Evolutionary conservation across 2,113 vertebrate species (phyloP).

Genomic region (Heliornis fulica): DNA sequence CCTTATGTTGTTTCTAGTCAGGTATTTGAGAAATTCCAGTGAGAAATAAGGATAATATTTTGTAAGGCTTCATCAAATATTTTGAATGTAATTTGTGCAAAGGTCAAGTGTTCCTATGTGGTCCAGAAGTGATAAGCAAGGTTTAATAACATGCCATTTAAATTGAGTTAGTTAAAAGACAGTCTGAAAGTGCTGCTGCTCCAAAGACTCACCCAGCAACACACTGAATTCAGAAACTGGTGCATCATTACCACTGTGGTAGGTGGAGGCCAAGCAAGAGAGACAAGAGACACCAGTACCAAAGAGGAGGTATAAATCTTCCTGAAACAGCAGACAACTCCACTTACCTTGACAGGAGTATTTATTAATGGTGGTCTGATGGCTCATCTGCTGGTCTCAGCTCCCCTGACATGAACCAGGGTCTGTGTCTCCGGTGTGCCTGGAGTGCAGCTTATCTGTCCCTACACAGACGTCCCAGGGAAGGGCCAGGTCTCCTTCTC

Average conservation of each 20-base stretch:
- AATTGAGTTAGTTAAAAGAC: not conserved
- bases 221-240: not conserved
- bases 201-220: not conserved
- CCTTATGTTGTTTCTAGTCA: not conserved
- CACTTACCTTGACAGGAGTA: not conserved
- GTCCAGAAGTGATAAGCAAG: not conserved
- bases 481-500: not conserved
- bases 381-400: not conserved
- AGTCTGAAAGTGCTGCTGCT: not conserved
- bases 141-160: not conserved
- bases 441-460: not conserved
- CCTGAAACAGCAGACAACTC: not conserved
- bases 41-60: not conserved
- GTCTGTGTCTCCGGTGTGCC: not conserved
- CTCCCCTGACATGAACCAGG: not conserved
- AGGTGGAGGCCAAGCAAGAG: not conserved
- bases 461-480: not conserved
- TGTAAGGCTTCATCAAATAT: not conserved
- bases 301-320: not conserved
- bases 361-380: not conserved
- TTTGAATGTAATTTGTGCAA: not conserved
- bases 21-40: not conserved
- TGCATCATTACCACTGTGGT: not conserved
- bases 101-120: not conserved
- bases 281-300: not conserved